Percentiles rank a stretch among this genome's conserved stretches.
phyloP scores from a whole-genome alignment of 2,113 vertebrate genomes.

The Misgurnus anguillicaudatus region DNA sequence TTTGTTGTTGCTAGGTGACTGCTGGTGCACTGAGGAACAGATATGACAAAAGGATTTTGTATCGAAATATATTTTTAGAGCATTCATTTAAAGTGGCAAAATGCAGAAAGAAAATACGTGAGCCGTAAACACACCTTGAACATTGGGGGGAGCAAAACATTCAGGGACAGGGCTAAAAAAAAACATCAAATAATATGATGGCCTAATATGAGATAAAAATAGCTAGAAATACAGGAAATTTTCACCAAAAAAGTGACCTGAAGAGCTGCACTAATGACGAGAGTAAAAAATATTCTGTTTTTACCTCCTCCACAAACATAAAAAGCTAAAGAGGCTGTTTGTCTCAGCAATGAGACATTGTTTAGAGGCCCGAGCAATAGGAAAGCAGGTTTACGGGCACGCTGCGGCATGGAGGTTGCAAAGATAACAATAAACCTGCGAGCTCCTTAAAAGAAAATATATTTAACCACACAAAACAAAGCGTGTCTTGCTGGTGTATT shows the following conservation, averaged over 20 bases:
- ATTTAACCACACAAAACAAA: conserved; percentile 49
- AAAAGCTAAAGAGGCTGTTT: neutral
- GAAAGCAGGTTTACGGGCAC: neutral
- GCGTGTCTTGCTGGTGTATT: conserved; percentile 46
- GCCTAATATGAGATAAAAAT: neutral
- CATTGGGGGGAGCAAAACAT: too few relatives aligned
- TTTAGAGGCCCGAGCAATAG: neutral
- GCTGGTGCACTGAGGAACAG: neutral
- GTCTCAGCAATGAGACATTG: neutral
- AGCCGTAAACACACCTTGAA: too few relatives aligned
- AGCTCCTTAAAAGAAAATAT: conserved; percentile 33
- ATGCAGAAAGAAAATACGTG: too few relatives aligned
- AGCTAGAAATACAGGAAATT: too few relatives aligned
- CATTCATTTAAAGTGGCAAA: neutral
- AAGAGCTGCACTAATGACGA: neutral
- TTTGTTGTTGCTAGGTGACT: conserved; percentile 56
- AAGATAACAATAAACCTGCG: conserved; percentile 5
- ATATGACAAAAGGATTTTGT: conserved; percentile 21
- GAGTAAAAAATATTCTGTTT: neutral
- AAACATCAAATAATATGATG: too few relatives aligned
- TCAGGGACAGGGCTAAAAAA: too few relatives aligned
- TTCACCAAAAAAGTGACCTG: too few relatives aligned
- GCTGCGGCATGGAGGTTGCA: neutral
- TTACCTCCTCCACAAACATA: neutral
- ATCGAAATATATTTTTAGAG: neutral